Evolutionary conservation across 2,888 invertebrate genomes (phyloP).

Genomic region (Oscheius myriophilus): DNA sequence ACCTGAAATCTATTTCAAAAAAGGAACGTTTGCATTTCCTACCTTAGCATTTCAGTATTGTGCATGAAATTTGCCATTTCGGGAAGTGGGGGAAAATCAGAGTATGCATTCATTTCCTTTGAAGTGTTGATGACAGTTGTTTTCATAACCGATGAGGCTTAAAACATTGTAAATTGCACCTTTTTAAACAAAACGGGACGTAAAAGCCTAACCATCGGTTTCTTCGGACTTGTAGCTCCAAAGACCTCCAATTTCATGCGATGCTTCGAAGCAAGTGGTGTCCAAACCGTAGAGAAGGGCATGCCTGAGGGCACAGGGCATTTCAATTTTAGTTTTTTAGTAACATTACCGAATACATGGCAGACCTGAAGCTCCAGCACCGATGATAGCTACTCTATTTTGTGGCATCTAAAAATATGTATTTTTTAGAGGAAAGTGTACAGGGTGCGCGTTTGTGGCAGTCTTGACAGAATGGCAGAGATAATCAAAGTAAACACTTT

Average conservation of each 20-base stretch:
- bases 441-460: no score
- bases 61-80: constrained; percentile 57
- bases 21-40: no score
- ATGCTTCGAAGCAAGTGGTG: constrained; percentile 70
- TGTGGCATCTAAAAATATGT: not conserved
- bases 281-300: constrained; percentile 64
- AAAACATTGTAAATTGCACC: no score
- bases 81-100: constrained; percentile 73
- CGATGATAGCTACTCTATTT: constrained; percentile 37
- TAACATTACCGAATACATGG: constrained; percentile 41
- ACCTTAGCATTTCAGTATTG: constrained; percentile 48
- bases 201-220: constrained; percentile 24
- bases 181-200: no score
- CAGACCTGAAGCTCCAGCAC: constrained; percentile 51
- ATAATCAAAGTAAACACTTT: no score
- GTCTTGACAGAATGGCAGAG: no score
- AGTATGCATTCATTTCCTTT: constrained; percentile 72
- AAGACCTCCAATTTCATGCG: constrained; percentile 70
- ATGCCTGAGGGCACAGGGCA: no score
- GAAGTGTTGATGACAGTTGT: constrained; percentile 72
- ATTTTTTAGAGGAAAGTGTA: no score
- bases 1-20: no score
- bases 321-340: no score
- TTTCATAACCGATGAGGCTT: constrained; percentile 70
- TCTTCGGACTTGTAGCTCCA: constrained; percentile 66